A percentile compares a stretch with the other conserved stretches of the same genome.
Conservation (phyloP, 1,140 invertebrate genomes). For the Drosophila paulistorum region DNA sequence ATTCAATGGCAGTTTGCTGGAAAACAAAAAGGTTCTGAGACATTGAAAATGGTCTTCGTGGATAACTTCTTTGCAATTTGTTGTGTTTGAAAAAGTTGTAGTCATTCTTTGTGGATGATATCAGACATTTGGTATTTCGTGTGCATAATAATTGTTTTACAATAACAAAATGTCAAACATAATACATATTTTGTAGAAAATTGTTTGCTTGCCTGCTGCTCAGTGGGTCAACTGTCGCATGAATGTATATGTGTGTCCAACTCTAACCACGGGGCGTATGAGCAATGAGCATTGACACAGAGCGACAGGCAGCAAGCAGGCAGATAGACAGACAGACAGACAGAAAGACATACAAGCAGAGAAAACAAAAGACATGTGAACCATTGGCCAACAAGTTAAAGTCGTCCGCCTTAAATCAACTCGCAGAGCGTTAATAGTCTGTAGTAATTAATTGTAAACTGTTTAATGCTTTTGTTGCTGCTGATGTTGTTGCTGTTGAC, state of each 20-base stretch:
- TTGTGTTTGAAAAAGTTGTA: no score
- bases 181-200: constrained; percentile 41
- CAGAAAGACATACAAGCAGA: constrained; percentile 13
- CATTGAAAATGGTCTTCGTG: no score
- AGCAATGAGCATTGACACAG: constrained; percentile 62
- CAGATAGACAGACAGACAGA: constrained; percentile 27
- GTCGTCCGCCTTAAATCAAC: constrained; percentile 18
- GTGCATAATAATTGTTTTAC: constrained; percentile 1
- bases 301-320: constrained; percentile 13
- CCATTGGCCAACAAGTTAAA: constrained; percentile 5
- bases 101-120: constrained; percentile 13
- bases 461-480: constrained; percentile 53
- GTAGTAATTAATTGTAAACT: constrained; percentile 72
- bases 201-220: constrained; percentile 16
- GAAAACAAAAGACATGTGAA: constrained; percentile 12
- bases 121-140: constrained; percentile 26
- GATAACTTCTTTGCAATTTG: no score
- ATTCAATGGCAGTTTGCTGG: no score
- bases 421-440: constrained; percentile 48
- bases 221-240: constrained; percentile 62
- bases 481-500: constrained; percentile 40
- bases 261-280: constrained; percentile 67
- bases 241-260: constrained; percentile 20
- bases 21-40: no score
- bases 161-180: constrained; percentile 54